Base-by-base conservation (phyloP, 2,113 vertebrate genomes). In the Gambusia affinis region DNA sequence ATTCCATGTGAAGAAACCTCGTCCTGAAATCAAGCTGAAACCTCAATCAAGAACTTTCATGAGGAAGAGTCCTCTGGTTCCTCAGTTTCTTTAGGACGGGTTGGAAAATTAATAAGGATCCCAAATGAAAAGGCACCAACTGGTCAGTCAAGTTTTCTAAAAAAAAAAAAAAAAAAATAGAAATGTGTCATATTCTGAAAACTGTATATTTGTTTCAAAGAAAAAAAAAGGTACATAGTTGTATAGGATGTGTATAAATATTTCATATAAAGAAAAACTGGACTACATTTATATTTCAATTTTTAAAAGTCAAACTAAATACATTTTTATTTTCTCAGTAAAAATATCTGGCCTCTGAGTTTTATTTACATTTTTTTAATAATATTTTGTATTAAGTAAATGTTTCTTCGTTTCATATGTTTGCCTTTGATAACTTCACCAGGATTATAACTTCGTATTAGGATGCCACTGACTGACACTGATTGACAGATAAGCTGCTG, bases 1-100 rank as follows among this genome's bases (percentile, higher is more conserved):
- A 73, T 97, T 61, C 90, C 92, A 0, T 99, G 97, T 79, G 74
- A 91, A 73, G 78, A 92, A 1, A 82, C 84, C 17, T 90, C 91
- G 87, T 94, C 94, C 85, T 95, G 86, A 95, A 54, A 30, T 17
- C 8, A 57, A 28, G 30, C 75, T 19, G 3, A 28, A 14, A 0
- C n/a, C 4, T 0, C 1, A 1, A 29, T 22, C 17, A 19, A 47
- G 17, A 19, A 47, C 44, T 47, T 47, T 47, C 44, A 29, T 24
- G 28, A 27, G 28, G 27, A 27, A 37, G n/a, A 24, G 14, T 15
- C 2, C 42, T 31, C 63, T 12, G 1, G 17, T 27, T 28, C 2
- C 35, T 31, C 63, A 10, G 2, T 11, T 33, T 28, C 54, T 72
- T 29, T 11, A 60, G 15, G 12, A 60, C 3, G 62, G 57, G 22